These are phyloP conservation scores for Corydoras maculifer DNA, from an alignment of 2,113 vertebrate species.

Conservation along the genomic window DNA sequence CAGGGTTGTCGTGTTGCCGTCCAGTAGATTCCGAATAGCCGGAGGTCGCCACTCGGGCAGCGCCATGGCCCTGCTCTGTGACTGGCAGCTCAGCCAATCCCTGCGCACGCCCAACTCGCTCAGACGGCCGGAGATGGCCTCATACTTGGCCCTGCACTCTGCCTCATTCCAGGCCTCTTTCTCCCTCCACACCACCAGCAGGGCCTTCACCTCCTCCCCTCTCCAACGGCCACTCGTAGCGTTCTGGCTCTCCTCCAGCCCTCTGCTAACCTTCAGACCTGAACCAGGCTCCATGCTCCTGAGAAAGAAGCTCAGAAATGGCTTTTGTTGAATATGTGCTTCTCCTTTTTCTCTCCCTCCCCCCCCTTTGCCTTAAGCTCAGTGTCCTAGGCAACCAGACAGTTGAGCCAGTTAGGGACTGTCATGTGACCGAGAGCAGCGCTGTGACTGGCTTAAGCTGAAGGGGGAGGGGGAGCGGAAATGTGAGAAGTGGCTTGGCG, in stretches of 20 bases:
- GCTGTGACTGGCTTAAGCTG: conserved; percentile 91
- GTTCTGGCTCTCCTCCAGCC: conserved; percentile 26
- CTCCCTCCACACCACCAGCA: conserved; percentile 81
- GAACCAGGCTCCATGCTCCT: conserved; percentile 49
- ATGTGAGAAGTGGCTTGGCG: conserved; percentile 84
- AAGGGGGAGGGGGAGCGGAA: conserved; percentile 68
- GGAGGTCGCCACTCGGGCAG: conserved; percentile 72
- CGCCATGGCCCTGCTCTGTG: conserved; percentile 83
- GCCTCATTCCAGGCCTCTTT: conserved; percentile 71
- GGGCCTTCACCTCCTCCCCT: conserved; percentile 76
- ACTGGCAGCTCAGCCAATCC: conserved; percentile 82
- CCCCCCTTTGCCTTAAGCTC: conserved; percentile 78
- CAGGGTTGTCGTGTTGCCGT: conserved; percentile 51
- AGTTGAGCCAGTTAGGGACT: conserved; percentile 82
- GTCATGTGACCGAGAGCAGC: conserved; percentile 73
- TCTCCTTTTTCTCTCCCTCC: conserved; percentile 63
- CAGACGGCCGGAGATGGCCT: conserved; percentile 82
- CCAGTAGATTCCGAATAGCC: conserved; percentile 58
- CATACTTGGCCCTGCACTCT: conserved; percentile 81
- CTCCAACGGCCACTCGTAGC: conserved; percentile 52
- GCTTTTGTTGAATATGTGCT: conserved; percentile 53
- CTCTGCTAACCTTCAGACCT: conserved; percentile 30
- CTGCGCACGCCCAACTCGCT: conserved; percentile 75
- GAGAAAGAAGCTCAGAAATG: conserved; percentile 53
- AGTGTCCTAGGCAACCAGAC: conserved; percentile 93